Conservation (phyloP, 2,888 invertebrate genomes). For the Bellardia bayeri region DNA sequence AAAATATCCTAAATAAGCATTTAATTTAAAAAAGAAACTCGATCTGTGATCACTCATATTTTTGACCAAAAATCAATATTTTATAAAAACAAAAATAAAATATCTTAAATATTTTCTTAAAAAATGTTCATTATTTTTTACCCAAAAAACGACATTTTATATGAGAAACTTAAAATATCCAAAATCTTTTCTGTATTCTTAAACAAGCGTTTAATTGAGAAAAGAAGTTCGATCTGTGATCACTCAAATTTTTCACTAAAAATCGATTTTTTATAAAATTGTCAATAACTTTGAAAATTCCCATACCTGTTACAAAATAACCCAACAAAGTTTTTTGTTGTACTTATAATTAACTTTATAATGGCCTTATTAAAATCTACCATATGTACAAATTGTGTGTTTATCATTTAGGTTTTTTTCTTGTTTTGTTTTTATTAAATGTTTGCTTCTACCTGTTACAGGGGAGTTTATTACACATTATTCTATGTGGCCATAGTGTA, state of each 20-base stretch:
- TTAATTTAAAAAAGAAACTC: no score
- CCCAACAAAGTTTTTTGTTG: constrained; percentile 58
- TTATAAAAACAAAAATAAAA: no score
- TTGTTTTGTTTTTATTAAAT: constrained; percentile 10
- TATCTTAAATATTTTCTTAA: no score
- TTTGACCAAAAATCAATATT: no score
- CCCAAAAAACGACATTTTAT: background rate
- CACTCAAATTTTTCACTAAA: background rate
- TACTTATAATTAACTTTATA: constrained; percentile 70
- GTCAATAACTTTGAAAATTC: background rate
- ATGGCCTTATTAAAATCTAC: constrained; percentile 69
- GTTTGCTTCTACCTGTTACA: constrained; percentile 39
- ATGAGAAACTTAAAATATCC: no score
- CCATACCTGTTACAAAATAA: constrained; percentile 16
- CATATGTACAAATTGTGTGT: constrained; percentile 46
- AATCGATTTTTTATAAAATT: background rate
- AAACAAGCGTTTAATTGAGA: no score
- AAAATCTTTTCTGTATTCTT: no score
- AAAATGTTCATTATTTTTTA: no score
- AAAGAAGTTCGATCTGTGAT: no score
- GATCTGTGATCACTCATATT: no score
- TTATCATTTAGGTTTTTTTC: constrained; percentile 3
- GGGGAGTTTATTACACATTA: constrained; percentile 6
- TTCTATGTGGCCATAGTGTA: constrained; percentile 14
- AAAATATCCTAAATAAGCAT: no score